Percentiles rank a stretch among this genome's conserved stretches.
These are phyloP conservation scores for Chunga burmeisteri DNA, from an alignment of 2,113 vertebrate species.

Conservation along the genomic window DNA sequence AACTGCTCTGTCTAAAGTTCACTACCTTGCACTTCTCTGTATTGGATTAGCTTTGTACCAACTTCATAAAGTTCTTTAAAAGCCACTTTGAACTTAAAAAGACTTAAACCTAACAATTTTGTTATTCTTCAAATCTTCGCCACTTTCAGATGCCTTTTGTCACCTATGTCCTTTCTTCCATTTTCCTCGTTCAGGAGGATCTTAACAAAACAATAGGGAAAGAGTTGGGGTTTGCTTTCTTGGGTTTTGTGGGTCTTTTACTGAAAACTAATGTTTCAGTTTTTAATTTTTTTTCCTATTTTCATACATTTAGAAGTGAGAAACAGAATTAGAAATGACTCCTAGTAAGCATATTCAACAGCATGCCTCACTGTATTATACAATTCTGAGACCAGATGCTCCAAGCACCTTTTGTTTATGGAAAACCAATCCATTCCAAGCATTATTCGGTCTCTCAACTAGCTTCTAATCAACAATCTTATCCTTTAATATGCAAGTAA, in stretches of 20 bases:
- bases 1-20: not conserved
- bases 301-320: not conserved
- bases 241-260: not conserved
- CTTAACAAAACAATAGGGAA: accelerated
- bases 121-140: not conserved
- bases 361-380: not conserved
- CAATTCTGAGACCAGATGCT: not conserved
- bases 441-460: not conserved
- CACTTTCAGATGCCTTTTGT: not conserved
- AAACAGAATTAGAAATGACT: not conserved
- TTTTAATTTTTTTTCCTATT: not conserved
- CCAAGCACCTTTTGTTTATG: not conserved
- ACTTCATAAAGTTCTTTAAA: not conserved
- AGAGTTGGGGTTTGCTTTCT: not conserved
- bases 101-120: not conserved
- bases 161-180: not conserved
- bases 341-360: not conserved
- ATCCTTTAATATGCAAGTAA: not conserved
- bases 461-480: not conserved
- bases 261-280: accelerated
- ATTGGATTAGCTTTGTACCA: not conserved
- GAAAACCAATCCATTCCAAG: not conserved
- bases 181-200: not conserved
- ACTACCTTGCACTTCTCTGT: not conserved
- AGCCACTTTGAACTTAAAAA: not conserved